Base-by-base conservation (phyloP, 1,140 invertebrate genomes). In the Battus philenor region DNA sequence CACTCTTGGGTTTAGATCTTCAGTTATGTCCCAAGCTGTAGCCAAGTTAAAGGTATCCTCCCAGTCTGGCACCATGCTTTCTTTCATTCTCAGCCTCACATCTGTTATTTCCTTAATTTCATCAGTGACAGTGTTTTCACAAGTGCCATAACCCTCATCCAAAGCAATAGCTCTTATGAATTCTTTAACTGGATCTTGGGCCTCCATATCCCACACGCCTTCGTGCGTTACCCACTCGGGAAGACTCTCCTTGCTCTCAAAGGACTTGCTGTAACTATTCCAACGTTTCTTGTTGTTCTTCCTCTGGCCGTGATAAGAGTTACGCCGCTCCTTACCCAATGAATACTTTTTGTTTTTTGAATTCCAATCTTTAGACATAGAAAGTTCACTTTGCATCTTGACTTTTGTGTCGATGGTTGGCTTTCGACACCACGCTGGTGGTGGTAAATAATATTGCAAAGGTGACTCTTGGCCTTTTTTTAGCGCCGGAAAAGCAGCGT, bases 401-500 rank as follows among this genome's bases (percentile, higher is more conserved):
- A 60, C 55, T 44, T 74, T 70, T 31, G 50, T 47, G 47, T 76
- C 65, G 24, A 51, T 38, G 33, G 51, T 56, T 39, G 63, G 41
- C 51, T 74, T 81, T 32, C 72, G 74, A 69, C 81, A 86, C 81
- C 81, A 86, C 49, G 78, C 61, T 16, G 81, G 81, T 39, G 81
- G 76, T 41, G 77, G 80, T 47, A 82, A 54, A 55, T 79, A 82
- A 47, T 77, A 83, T 67, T 74, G 78, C 67, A 73, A 59, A 34
- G 74, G 75, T 52, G 80, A 78, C 69, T 82, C 72, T 67, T 71
- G 58, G 24, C 76, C 77, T 68, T 86, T 85, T 51, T 80, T 82
- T 30, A 87, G 68, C 57, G 86, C 80, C 50, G 86, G 86, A 62
- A 87, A 87, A 47, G 86, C 86, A 72, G 86, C 86, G 68, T 86